A percentile compares a stretch with the other conserved stretches of the same genome.
phyloP scores from a whole-genome alignment of 1,140 invertebrate species.

The Brachionus koreanus region DNA sequence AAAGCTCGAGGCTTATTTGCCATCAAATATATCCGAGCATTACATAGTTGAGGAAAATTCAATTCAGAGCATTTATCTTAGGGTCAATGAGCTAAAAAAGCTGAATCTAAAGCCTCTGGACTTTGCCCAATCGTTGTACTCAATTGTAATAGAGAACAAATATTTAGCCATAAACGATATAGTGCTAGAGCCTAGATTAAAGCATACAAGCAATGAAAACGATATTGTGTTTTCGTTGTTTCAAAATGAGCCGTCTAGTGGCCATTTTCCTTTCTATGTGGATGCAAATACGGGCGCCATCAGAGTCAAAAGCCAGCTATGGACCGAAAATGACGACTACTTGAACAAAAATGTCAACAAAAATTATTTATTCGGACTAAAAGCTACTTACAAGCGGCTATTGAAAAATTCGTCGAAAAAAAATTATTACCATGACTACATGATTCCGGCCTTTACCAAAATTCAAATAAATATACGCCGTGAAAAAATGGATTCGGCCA shows the following conservation, averaged over 20 bases:
- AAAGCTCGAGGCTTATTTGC: background rate
- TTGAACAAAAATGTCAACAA: conserved; percentile 17
- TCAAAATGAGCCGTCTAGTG: background rate
- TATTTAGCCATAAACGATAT: background rate
- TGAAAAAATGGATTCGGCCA: background rate
- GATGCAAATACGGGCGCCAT: background rate
- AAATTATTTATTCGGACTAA: conserved; percentile 9
- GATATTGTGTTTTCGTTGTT: background rate
- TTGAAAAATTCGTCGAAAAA: background rate
- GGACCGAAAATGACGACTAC: background rate
- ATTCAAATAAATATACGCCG: background rate
- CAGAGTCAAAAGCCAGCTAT: background rate
- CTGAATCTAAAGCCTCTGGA: conserved; percentile 21
- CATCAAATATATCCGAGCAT: background rate
- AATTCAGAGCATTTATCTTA: background rate
- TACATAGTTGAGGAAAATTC: background rate
- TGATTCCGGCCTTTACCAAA: conserved; percentile 40
- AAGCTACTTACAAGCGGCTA: conserved; percentile 20
- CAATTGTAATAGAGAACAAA: conserved; percentile 21
- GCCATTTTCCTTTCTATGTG: conserved; percentile 15
- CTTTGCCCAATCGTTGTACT: conserved; percentile 3
- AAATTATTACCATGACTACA: conserved; percentile 35
- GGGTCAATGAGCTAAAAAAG: conserved; percentile 16
- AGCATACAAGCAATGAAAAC: background rate
- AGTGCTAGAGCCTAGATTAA: conserved; percentile 1